phyloP scores from a whole-genome alignment of 2,113 vertebrate genomes.

The Protobothrops mucrosquamatus region DNA sequence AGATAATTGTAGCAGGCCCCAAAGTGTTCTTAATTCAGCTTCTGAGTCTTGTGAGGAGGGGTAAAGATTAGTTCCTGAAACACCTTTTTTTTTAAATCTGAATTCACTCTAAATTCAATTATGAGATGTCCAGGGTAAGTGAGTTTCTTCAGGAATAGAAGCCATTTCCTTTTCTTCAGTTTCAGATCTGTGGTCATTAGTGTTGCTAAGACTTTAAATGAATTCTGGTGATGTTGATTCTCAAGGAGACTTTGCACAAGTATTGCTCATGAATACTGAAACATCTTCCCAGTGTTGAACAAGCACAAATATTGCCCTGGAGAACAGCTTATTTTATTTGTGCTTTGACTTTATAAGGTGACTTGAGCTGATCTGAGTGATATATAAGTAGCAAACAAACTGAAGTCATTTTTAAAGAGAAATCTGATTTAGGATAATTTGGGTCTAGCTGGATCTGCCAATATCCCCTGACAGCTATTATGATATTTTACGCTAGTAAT shows the following conservation, averaged over 20 bases:
- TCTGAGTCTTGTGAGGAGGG: background rate
- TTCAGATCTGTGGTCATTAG: background rate
- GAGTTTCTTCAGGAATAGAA: background rate
- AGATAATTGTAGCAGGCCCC: background rate
- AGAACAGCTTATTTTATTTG: background rate
- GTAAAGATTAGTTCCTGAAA: background rate
- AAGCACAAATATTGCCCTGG: background rate
- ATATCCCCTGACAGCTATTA: background rate
- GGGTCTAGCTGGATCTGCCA: background rate
- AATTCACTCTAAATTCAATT: background rate
- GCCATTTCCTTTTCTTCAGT: background rate
- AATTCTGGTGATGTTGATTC: background rate
- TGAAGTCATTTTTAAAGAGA: background rate
- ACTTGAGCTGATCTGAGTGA: background rate
- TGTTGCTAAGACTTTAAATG: background rate
- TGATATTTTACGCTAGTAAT: background rate
- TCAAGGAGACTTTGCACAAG: background rate
- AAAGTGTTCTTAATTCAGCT: background rate
- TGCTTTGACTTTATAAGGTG: background rate
- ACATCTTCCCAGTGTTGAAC: background rate
- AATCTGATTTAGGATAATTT: background rate
- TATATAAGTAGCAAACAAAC: background rate
- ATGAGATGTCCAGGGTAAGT: background rate
- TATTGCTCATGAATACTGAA: background rate
- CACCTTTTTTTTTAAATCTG: background rate